These are phyloP conservation scores for Pristionchus maxplancki DNA, from an alignment of 2,888 invertebrate species.

Conservation along the genomic window DNA sequence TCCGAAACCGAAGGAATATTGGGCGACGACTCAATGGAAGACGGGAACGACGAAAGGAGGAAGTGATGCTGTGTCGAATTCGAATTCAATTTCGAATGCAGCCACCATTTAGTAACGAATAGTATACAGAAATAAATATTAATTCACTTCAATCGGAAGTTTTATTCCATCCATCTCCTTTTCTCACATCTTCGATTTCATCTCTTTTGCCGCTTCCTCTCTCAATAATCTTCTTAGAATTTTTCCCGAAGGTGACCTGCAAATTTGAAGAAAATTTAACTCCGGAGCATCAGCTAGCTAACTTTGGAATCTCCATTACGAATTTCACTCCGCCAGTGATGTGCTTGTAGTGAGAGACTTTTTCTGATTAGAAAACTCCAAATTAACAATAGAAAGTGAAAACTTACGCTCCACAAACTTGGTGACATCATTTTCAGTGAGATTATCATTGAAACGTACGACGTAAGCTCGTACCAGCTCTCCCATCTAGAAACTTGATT, in stretches of 20 bases:
- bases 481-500: conserved; percentile 65
- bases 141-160: too few relatives aligned
- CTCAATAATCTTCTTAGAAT: conserved; percentile 37
- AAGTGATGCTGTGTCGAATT: background rate
- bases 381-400: background rate
- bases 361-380: conserved; percentile 16
- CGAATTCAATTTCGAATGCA: too few relatives aligned
- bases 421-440: conserved; percentile 51
- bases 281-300: too few relatives aligned
- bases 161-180: too few relatives aligned
- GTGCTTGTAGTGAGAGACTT: conserved; percentile 59
- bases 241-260: conserved; percentile 25
- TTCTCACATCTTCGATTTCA: background rate
- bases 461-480: conserved; percentile 78
- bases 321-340: conserved; percentile 57
- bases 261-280: background rate
- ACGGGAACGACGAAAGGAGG: background rate
- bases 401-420: conserved; percentile 54
- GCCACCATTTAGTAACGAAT: background rate
- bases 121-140: background rate
- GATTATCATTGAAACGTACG: conserved; percentile 53
- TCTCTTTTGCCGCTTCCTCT: conserved; percentile 13
- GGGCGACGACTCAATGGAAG: background rate
- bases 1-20: background rate
- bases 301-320: conserved; percentile 56